phyloP scores from a whole-genome alignment of 2,113 vertebrate species.

The Chaetodon auriga region DNA sequence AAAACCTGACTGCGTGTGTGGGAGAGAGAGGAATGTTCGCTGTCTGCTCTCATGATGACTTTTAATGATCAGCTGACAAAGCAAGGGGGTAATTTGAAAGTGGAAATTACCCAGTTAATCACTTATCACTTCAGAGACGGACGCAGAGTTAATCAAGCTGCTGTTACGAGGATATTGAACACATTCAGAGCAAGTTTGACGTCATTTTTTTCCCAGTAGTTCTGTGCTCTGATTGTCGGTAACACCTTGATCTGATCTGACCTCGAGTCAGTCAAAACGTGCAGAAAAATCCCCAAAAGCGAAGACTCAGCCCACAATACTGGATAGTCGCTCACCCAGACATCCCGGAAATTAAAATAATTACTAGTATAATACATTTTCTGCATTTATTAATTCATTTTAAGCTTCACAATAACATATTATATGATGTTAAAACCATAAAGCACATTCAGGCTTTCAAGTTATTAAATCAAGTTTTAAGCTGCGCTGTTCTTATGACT shows the following conservation, averaged over 20 bases:
- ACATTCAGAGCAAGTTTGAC: neutral
- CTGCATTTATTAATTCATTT: neutral
- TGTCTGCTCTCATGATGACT: neutral
- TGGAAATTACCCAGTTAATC: neutral
- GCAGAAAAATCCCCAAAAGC: neutral
- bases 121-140: neutral
- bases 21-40: neutral
- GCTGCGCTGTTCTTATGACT: neutral
- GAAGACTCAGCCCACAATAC: neutral
- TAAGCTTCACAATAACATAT: neutral
- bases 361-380: neutral
- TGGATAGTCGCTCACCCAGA: neutral
- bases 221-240: too few species aligned
- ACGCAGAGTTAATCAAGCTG: neutral
- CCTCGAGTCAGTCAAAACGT: too few species aligned
- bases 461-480: neutral
- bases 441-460: too few species aligned
- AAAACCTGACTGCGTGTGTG: slow-evolving; percentile 34
- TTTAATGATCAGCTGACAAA: slow-evolving; percentile 5
- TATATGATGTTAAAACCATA: neutral
- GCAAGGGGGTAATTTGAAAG: neutral
- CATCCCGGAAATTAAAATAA: neutral
- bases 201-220: neutral
- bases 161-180: neutral
- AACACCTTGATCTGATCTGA: too few species aligned